Evolutionary conservation across 2,113 vertebrate species (phyloP).

Genomic region (Actinemys pallida): DNA sequence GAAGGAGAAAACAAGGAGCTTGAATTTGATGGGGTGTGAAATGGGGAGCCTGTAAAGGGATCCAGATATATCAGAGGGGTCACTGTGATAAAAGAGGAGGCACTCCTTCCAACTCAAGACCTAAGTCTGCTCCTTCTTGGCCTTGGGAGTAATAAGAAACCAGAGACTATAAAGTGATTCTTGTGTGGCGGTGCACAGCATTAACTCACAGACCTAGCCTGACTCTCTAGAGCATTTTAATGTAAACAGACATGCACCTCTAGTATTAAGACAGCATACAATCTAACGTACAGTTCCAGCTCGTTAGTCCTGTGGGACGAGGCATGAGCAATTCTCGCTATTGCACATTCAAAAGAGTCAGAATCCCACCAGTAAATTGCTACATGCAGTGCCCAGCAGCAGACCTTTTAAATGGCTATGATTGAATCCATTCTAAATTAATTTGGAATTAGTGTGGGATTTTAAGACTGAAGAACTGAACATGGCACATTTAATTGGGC

Average conservation of each 20-base stretch:
- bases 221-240: neutral
- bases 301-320: neutral
- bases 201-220: neutral
- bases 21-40: neutral
- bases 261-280: neutral
- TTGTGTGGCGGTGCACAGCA: neutral
- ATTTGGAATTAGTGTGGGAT: slow-evolving; percentile 3
- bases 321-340: rapidly evolving
- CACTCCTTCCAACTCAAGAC: neutral
- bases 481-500: neutral
- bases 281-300: neutral
- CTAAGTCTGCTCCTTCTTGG: neutral
- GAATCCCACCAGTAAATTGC: slow-evolving; percentile 14
- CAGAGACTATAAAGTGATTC: neutral
- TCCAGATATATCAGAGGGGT: neutral
- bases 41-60: too few species aligned
- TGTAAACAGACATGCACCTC: neutral
- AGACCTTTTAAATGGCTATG: slow-evolving; percentile 39
- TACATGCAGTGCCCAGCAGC: neutral
- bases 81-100: neutral
- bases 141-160: neutral
- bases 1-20: neutral
- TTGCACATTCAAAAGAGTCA: neutral
- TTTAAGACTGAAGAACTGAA: slow-evolving; percentile 39
- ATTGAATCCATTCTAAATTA: slow-evolving; percentile 60